A percentile compares a stretch with the other conserved stretches of the same genome.
phyloP scores from a whole-genome alignment of 2,888 invertebrate species.

The Phyllotreta cruciferae region DNA sequence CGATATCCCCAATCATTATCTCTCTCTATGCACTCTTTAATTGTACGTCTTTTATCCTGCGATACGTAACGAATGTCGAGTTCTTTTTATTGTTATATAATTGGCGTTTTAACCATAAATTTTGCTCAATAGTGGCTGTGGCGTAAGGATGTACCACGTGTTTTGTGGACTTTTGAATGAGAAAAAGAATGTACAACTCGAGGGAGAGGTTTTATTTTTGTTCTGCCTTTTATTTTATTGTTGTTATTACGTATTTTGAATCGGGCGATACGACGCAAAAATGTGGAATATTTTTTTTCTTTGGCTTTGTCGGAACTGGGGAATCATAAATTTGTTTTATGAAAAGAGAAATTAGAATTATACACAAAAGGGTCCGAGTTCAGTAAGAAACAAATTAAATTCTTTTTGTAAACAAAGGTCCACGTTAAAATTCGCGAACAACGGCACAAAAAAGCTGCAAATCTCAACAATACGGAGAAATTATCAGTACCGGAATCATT shows the following conservation, averaged over 20 bases:
- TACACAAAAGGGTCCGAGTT: conserved; percentile 16
- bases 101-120: conserved; percentile 32
- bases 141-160: conserved; percentile 26
- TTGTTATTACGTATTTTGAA: no score
- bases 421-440: conserved; percentile 19
- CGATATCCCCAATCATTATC: conserved; percentile 61
- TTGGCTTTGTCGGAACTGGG: no score
- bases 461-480: conserved; percentile 6
- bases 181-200: not conserved
- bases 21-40: conserved; percentile 57
- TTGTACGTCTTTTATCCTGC: conserved; percentile 57
- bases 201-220: not conserved
- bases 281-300: no score
- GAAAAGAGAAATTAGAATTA: conserved; percentile 6
- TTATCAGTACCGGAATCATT: no score
- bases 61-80: conserved; percentile 39
- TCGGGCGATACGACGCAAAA: no score
- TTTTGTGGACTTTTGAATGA: conserved; percentile 3
- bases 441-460: conserved; percentile 5
- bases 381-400: conserved; percentile 14
- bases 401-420: conserved; percentile 23
- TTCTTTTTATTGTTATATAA: conserved; percentile 39
- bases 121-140: conserved; percentile 22
- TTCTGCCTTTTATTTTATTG: not conserved
- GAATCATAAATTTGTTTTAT: no score